These are phyloP conservation scores for Lanius collurio DNA, from an alignment of 2,113 vertebrate genomes.

Conservation along the genomic window DNA sequence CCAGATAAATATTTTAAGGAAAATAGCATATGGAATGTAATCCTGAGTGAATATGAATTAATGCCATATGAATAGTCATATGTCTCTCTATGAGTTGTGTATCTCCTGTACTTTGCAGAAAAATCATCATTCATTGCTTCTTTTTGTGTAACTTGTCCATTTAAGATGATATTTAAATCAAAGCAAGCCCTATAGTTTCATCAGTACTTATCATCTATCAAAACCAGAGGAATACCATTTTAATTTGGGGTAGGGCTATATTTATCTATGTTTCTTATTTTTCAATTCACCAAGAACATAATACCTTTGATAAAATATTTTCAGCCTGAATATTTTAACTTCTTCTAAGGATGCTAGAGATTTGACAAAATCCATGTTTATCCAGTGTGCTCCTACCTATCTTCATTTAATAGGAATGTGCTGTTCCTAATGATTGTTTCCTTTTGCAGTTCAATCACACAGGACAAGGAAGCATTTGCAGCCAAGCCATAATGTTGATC, in stretches of 20 bases:
- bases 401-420: not conserved
- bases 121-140: not conserved
- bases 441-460: conserved; percentile 91
- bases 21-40: not conserved
- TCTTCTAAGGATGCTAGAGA: not conserved
- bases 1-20: not conserved
- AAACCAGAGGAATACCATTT: not conserved
- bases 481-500: conserved; percentile 98
- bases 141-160: not conserved
- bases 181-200: not conserved
- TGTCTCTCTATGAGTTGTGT: not conserved
- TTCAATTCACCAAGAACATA: not conserved
- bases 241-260: not conserved
- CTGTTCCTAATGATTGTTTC: not conserved
- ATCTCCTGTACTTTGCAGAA: not conserved
- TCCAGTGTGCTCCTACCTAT: not conserved
- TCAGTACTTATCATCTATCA: not conserved
- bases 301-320: not conserved
- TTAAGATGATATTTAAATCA: not conserved
- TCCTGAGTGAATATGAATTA: not conserved
- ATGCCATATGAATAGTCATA: not conserved
- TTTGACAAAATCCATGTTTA: not conserved
- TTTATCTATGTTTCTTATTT: not conserved
- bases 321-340: not conserved
- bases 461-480: conserved; percentile 94